Evolutionary conservation across 30 jellyfish, hydroid and myxozoan genomes (phyloP), one percentile per base, ranked within the genome.

Genomic region (Clytia hemisphaerica): DNA sequence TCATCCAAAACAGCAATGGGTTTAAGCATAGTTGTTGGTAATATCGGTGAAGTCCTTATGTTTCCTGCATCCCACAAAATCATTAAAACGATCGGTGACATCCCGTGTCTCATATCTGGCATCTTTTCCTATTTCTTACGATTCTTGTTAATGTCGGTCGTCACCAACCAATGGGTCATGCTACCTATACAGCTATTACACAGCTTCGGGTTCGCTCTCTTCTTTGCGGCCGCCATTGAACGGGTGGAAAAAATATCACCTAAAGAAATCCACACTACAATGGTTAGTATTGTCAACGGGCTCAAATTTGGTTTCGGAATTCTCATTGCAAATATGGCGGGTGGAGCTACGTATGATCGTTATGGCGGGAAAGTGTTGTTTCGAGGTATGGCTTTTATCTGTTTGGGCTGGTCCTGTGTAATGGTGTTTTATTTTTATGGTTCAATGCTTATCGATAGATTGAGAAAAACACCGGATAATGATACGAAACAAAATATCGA

Each of bases 1-100:
- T 7, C 70, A 57, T 84, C 95, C 19, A 71, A 84, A 64, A 67
- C 74, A 37, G 44, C 76, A 58, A 76, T 76, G 95, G 95, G 92
- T 16, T 37, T 84, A 33, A 67, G 84, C 50, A 70, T 84, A n/a
- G 80, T 84, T 30, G 87, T 84, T 27, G 77, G 92, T 5, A 63
- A 88, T 62, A 53, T 83, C n/a, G 51, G 88, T 2, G 95, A 84
- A 45, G 74, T 76, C 29, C 49, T 71, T 61, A 61, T 71, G 69
- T 84, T 84, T 49, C 95, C 95, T 5, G 55, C 70, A 27, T 58
- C 95, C 5, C 38, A 45, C 35, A 21, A 45, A 1, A 74, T 84
- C 0, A 84, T 84, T 31, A 32, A 51, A 7, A 6, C 35, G 14
- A 22, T 83, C 12, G 93, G 73, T 55, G 61, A 45, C 34, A 49